Percentiles rank a stretch among this genome's conserved stretches.
Conservation (phyloP, 1,140 invertebrate genomes). For the Choristoneura fumiferana region DNA sequence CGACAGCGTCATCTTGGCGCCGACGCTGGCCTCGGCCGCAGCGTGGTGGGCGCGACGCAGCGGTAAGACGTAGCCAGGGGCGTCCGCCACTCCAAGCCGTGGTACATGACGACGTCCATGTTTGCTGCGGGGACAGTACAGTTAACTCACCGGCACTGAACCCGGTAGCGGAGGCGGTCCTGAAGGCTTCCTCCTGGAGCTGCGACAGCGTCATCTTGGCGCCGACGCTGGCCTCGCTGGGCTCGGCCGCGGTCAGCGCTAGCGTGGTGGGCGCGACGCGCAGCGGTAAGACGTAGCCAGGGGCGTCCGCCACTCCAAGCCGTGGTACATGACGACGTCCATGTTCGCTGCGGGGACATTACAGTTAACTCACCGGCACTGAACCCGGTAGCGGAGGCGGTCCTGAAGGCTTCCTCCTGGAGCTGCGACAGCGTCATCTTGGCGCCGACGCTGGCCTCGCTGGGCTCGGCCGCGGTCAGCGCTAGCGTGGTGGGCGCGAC, state of each 20-base stretch:
- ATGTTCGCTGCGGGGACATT: slow-evolving; percentile 64
- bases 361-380: slow-evolving; percentile 79
- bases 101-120: slow-evolving; percentile 72
- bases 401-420: slow-evolving; percentile 86
- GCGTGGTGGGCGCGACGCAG: slow-evolving; percentile 79
- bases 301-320: slow-evolving; percentile 75
- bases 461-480: slow-evolving; percentile 59
- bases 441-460: slow-evolving; percentile 43
- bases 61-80: slow-evolving; percentile 83
- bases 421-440: slow-evolving; percentile 78
- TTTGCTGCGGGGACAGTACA: slow-evolving; percentile 54
- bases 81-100: slow-evolving; percentile 75
- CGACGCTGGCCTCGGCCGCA: slow-evolving; percentile 54
- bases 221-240: slow-evolving; percentile 38
- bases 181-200: slow-evolving; percentile 87
- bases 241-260: slow-evolving; percentile 66
- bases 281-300: slow-evolving; percentile 85
- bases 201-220: slow-evolving; percentile 76
- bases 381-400: slow-evolving; percentile 69
- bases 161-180: slow-evolving; percentile 53
- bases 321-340: slow-evolving; percentile 71
- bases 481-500: slow-evolving; percentile 77
- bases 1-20: slow-evolving; percentile 72
- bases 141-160: slow-evolving; percentile 81
- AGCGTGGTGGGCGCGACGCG: slow-evolving; percentile 76